phyloP scores from a whole-genome alignment of 2,113 vertebrate species.

The Ia io region DNA sequence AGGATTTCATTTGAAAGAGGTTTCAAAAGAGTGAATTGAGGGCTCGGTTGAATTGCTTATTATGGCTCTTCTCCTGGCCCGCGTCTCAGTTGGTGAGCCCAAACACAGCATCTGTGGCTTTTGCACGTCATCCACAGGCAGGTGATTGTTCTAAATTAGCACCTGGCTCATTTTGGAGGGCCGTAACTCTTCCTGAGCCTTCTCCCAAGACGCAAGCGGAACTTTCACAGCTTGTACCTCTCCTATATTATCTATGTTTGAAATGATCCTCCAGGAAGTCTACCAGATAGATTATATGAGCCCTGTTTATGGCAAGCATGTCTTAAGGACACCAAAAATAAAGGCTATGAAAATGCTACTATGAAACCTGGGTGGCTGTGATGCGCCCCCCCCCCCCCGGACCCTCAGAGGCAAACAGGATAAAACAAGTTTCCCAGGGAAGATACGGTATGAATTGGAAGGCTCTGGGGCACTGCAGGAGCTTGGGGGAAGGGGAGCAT shows the following conservation, averaged over 20 bases:
- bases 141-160: constrained; percentile 8
- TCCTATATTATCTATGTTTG: not conserved
- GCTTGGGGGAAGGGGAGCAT: not conserved
- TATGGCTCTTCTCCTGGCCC: not conserved
- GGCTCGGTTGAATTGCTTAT: not conserved
- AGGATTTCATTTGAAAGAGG: constrained; percentile 60
- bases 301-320: not conserved
- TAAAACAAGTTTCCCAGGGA: not conserved
- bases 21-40: constrained; percentile 55
- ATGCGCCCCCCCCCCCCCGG: accelerated
- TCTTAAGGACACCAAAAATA: not conserved
- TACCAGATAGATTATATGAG: not conserved
- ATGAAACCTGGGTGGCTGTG: not conserved
- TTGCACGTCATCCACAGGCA: not conserved
- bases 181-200: not conserved
- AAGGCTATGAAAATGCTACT: not conserved
- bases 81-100: not conserved
- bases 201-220: not conserved
- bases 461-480: not conserved
- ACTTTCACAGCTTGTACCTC: not conserved
- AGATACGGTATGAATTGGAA: not conserved
- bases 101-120: not conserved
- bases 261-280: not conserved
- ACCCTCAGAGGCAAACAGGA: not conserved
- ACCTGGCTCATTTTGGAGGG: not conserved